These are phyloP conservation scores for Drosophila nr. perissopoda DNA, from an alignment of 2,888 invertebrate genomes.

Conservation along the genomic window DNA sequence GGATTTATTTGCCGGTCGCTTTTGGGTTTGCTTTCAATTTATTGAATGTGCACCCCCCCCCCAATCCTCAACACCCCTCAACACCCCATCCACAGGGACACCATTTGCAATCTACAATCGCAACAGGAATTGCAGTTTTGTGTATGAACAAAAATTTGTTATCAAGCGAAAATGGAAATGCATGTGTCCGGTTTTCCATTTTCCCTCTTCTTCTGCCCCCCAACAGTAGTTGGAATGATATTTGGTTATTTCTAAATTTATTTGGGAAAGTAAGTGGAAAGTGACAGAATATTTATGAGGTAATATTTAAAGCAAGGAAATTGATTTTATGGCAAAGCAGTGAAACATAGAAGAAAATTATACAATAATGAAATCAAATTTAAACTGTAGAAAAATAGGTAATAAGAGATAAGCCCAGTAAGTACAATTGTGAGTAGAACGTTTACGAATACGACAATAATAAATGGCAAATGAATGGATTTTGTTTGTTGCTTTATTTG, in stretches of 20 bases:
- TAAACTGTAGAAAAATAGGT: background rate
- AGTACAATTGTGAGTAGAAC: background rate
- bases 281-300: background rate
- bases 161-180: conserved; percentile 55
- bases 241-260: conserved; percentile 1
- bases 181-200: conserved; percentile 37
- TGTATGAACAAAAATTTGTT: conserved; percentile 21
- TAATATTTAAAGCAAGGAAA: background rate
- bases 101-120: background rate
- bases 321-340: background rate
- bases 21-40: conserved; percentile 37
- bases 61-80: rapidly evolving
- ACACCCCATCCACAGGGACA: background rate
- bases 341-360: background rate
- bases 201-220: background rate
- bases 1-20: conserved; percentile 41
- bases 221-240: background rate
- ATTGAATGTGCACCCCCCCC: conserved; percentile 20
- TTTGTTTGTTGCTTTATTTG: background rate
- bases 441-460: background rate
- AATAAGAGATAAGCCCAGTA: background rate
- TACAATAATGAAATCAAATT: background rate
- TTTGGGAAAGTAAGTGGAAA: background rate
- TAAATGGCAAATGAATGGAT: background rate
- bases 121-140: conserved; percentile 36